Base-by-base conservation (phyloP, 1,140 invertebrate species). In the Dryas iulia region DNA sequence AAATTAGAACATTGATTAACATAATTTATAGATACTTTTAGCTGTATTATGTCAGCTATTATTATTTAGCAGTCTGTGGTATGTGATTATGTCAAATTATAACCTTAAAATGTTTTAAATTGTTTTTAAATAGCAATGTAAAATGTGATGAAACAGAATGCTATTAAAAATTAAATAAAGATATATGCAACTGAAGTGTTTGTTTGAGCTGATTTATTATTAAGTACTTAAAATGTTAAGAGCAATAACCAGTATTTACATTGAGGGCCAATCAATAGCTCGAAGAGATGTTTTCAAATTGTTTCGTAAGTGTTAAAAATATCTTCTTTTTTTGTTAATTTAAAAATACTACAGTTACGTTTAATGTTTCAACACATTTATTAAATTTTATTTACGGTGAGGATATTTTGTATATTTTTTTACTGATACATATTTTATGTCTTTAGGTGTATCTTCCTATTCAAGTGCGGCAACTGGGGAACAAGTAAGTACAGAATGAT, bases 241-340 rank as follows among this genome's bases (percentile, higher is more conserved):
- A 72, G 70, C 59, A 18, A 33, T 71, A 14, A 64, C 59, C 21
- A 62, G 31, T 59, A 52, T 71, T 59, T 71, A 66, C 54, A 52
- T 71, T 26, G 69, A 71, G 18, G 52, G 69, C 28, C 69, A 62
- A 21, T n/a, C 18, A 61, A 6, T 57, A 33, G 25, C 59, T n/a
- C 59, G 69, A 59, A 60, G 35, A 35, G 69, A 71, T 66, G 64
- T 58, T 25, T 66, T 59, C 58, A 62, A 66, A 62, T 30, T 71
- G 47, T 61, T 71, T 26, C 69, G 69, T 71, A 58, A 62, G 69
- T 71, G 25, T 18, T 47, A 21, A 47, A 21, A 47, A 18, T 5
- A 2, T 47, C 3, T 47, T 21, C 39, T 47, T 21, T 8, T 21
- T 47, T n/a, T n/a, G n/a, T n/a, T n/a, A n/a, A n/a, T n/a, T n/a